Percentiles rank a stretch among this genome's conserved stretches.
These are phyloP conservation scores for Parnassius smintheus DNA, from an alignment of 2,888 invertebrate species.

Conservation along the genomic window DNA sequence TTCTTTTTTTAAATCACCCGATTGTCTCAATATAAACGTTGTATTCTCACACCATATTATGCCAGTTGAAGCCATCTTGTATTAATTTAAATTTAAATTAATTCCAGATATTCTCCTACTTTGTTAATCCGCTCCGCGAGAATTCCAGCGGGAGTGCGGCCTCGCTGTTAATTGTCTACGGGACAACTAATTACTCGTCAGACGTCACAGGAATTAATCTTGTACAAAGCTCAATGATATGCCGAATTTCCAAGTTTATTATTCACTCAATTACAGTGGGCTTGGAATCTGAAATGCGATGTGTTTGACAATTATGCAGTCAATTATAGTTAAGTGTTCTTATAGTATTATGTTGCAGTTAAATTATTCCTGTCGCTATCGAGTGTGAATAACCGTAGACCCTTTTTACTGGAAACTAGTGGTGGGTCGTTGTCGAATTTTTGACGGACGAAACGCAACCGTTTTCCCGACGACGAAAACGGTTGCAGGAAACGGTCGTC, in stretches of 20 bases:
- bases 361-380: too few species aligned
- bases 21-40: background rate
- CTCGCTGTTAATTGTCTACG: conserved; percentile 11
- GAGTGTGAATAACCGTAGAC: too few species aligned
- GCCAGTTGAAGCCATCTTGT: background rate
- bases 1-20: too few species aligned
- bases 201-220: conserved; percentile 14
- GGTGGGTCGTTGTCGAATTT: too few species aligned
- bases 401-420: too few species aligned
- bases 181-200: conserved; percentile 19
- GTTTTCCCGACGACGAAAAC: too few species aligned
- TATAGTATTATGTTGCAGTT: too few species aligned
- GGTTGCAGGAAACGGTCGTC: too few species aligned
- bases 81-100: conserved; percentile 18
- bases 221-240: background rate
- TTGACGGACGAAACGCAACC: too few species aligned
- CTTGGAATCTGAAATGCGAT: background rate
- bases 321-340: too few species aligned
- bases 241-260: background rate
- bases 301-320: background rate
- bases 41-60: conserved; percentile 3
- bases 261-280: background rate
- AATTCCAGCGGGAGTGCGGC: background rate
- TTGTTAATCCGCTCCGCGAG: conserved; percentile 6
- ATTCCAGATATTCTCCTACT: conserved; percentile 2